Conservation (phyloP, 30 jellyfish, hydroid and myxozoan genomes). For the Hydractinia echinata region DNA sequence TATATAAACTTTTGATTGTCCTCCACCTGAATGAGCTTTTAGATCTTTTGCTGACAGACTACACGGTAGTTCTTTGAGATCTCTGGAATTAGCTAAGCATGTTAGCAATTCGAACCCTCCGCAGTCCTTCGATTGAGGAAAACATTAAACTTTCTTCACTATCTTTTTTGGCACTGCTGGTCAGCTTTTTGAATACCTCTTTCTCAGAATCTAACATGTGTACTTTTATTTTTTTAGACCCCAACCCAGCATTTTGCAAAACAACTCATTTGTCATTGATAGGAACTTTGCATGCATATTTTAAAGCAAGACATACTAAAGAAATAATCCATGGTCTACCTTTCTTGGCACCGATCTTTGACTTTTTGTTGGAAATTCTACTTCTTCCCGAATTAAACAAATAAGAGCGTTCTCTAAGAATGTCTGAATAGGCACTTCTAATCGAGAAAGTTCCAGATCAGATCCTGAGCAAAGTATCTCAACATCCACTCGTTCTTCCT, state of each 20-base stretch:
- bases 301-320: slow-evolving; percentile 3
- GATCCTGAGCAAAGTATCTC: no score
- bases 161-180: neutral
- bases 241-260: neutral
- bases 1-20: neutral
- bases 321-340: slow-evolving; percentile 19
- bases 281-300: neutral
- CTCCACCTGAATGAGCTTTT: neutral
- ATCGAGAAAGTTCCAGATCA: no score
- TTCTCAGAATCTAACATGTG: neutral
- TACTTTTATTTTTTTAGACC: neutral
- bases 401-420: no score
- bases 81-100: neutral
- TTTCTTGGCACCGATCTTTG: no score
- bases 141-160: neutral
- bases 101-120: neutral
- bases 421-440: no score
- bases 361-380: no score
- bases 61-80: neutral
- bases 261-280: neutral
- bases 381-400: no score
- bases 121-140: neutral
- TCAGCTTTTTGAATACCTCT: neutral
- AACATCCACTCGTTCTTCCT: no score
- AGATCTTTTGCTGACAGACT: neutral